Evolutionary conservation across 2,797 vertebrate species (phyloP), one percentile per base, ranked within the genome.

Genomic region (Gadopsis bispinosus): DNA sequence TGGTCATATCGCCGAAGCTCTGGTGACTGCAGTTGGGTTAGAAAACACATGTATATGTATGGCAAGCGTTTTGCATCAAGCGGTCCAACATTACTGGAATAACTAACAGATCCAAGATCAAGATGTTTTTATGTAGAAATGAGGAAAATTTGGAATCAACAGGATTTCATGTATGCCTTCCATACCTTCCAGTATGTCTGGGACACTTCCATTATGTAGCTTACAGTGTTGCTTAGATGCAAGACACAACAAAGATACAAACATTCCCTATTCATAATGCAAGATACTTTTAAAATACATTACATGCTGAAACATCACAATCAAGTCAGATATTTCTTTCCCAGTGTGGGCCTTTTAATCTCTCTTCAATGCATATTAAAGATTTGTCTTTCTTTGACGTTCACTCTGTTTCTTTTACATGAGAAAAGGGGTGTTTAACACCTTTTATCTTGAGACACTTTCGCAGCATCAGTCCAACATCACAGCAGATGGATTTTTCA

Each of bases 401-500:
- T 87, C 51, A 48, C 53, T 80, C 71, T 77, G 43, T 60, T 60
- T 4, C 43, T 82, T 84, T 84, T 67, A 77, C 74, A 79, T 72
- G 69, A 80, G 62, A 85, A 83, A 82, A 83, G 47, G 37, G 56
- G 19, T 60, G 65, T 54, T 90, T 83, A 84, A 83, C 80, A 89
- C 83, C 74, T 88, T 91, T 91, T 80, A 88, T 87, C 61, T 78
- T 12, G 64, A 84, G 81, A 88, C 81, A 78, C 62, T 79, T 89
- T 84, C 7, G 26, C 79, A 84, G 77, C 64, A 45, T 87, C 78
- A 77, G 77, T 90, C 59, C 76, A 81, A 73, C 86, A 84, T 88
- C 77, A 77, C 76, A 89, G 83, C 86, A 90, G 84, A 93, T 87
- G 79, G 77, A 63, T 76, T 84, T 88, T 79, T 85, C 71, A 73